phyloP scores from a whole-genome alignment of 2,888 invertebrate species.

The Archaeoteleia sp. region DNA sequence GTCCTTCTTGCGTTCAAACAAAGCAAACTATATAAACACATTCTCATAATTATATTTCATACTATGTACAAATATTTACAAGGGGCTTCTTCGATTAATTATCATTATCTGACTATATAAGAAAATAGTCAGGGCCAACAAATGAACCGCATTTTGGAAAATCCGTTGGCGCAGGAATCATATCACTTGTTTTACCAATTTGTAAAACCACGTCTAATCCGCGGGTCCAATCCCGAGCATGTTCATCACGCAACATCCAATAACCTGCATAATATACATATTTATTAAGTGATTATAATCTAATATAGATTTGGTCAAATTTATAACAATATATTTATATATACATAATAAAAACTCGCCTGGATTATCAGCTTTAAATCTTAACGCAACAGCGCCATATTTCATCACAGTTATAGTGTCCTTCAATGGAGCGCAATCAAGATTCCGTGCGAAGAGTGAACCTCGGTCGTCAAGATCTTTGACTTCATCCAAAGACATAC shows the following conservation, averaged over 20 bases:
- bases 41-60: constrained; percentile 6
- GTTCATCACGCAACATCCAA: constrained; percentile 88
- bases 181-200: constrained; percentile 81
- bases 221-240: constrained; percentile 83
- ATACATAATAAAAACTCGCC: constrained; percentile 76
- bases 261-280: too few relatives aligned
- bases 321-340: not conserved
- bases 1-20: constrained; percentile 12
- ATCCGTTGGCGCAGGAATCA: constrained; percentile 81
- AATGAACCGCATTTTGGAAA: constrained; percentile 88
- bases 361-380: constrained; percentile 86
- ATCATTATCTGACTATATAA: constrained; percentile 76
- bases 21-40: constrained; percentile 5
- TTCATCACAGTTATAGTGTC: constrained; percentile 85
- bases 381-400: constrained; percentile 81
- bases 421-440: constrained; percentile 80
- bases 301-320: too few relatives aligned
- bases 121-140: constrained; percentile 84
- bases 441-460: constrained; percentile 77
- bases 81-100: constrained; percentile 18
- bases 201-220: constrained; percentile 85
- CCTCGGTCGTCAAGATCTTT: constrained; percentile 79
- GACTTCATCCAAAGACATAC: constrained; percentile 77
- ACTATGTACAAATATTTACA: constrained; percentile 68
- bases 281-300: too few relatives aligned